Conservation (phyloP, 2,888 invertebrate species). For the Drosophila limbata region DNA sequence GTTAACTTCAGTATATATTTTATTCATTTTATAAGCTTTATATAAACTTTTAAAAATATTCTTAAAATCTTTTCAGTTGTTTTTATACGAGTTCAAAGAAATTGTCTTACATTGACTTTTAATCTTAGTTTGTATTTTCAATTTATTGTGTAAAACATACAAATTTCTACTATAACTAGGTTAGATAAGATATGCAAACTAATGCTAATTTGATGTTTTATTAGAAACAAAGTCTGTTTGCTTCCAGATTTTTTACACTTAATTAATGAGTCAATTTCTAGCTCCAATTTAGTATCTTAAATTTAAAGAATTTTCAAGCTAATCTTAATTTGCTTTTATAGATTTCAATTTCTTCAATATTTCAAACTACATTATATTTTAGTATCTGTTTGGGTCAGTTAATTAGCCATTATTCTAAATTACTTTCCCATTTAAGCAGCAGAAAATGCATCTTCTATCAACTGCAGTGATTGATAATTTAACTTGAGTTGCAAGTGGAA, state of each 20-base stretch:
- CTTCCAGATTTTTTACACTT: too few species aligned
- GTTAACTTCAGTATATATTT: not conserved
- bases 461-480: constrained; percentile 2
- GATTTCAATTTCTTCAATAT: too few species aligned
- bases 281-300: too few species aligned
- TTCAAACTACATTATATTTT: not conserved
- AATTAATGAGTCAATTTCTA: too few species aligned
- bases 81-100: not conserved
- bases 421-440: not conserved
- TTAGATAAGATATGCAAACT: too few species aligned
- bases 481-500: constrained; percentile 26
- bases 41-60: not conserved
- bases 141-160: not conserved
- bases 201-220: too few species aligned
- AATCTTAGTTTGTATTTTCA: not conserved
- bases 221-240: too few species aligned
- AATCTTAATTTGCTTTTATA: too few species aligned
- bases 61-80: not conserved
- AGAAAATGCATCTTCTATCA: constrained; percentile 5
- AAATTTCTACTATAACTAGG: not conserved
- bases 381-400: not conserved
- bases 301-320: too few species aligned
- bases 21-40: not conserved
- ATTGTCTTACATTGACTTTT: not conserved
- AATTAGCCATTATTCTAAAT: not conserved